These are phyloP conservation scores for Euplexia lucipara DNA, from an alignment of 2,888 invertebrate species.

Conservation along the genomic window DNA sequence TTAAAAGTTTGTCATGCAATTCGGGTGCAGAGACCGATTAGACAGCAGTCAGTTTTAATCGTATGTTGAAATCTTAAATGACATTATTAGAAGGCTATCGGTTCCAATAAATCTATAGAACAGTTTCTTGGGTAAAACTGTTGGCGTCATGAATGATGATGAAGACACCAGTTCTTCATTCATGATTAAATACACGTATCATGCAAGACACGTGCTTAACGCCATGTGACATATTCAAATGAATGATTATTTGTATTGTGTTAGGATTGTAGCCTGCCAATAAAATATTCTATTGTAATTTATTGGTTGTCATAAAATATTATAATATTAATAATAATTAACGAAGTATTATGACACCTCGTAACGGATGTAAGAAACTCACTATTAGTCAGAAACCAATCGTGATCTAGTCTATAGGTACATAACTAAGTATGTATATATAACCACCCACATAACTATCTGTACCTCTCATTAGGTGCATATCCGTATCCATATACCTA, in stretches of 20 bases:
- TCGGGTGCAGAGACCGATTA: neutral
- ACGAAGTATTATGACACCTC: slow-evolving; percentile 13
- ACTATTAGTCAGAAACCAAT: slow-evolving; percentile 34
- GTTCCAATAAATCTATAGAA: neutral
- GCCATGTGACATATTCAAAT: slow-evolving; percentile 44
- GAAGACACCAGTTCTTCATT: slow-evolving; percentile 31
- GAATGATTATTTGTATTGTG: slow-evolving; percentile 40
- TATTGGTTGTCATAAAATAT: slow-evolving; percentile 41
- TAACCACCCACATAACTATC: neutral
- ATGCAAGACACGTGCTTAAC: slow-evolving; percentile 43
- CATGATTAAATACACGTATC: slow-evolving; percentile 27
- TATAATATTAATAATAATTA: slow-evolving; percentile 35
- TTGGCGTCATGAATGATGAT: slow-evolving; percentile 17
- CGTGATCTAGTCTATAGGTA: slow-evolving; percentile 37
- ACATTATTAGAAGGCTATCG: neutral
- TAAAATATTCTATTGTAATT: slow-evolving; percentile 45
- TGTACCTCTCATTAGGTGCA: neutral
- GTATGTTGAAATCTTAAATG: neutral
- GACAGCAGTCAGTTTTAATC: neutral
- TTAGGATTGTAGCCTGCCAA: slow-evolving; percentile 34
- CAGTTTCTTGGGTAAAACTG: neutral
- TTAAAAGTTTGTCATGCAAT: neutral
- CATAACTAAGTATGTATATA: slow-evolving; percentile 3
- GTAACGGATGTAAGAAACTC: slow-evolving; percentile 28
- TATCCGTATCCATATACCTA: no score